Evolutionary conservation across 2,113 vertebrate species (phyloP).

Genomic region (Nesogale talazaci): DNA sequence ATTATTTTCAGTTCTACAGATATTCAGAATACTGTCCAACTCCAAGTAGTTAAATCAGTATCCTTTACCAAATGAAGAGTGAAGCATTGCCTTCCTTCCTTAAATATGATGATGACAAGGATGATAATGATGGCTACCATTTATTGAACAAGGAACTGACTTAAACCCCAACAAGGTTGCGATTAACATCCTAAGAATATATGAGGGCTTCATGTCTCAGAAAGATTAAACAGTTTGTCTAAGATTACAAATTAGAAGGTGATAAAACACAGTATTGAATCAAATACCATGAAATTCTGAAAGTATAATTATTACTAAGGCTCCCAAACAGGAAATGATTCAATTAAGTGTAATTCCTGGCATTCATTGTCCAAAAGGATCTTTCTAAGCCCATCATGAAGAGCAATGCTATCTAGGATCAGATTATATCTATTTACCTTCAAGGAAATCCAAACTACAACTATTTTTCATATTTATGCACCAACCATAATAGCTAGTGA

Average conservation of each 20-base stretch:
- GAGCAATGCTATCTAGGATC: no score
- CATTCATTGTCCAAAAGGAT: no score
- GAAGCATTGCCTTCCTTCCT: not conserved
- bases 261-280: not conserved
- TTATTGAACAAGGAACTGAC: not conserved
- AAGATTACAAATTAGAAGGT: not conserved
- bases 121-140: not conserved
- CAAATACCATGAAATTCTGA: conserved; percentile 15
- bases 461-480: no score
- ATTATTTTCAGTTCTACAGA: not conserved
- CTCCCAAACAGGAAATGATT: not conserved
- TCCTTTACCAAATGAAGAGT: not conserved
- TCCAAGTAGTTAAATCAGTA: not conserved
- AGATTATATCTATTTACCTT: no score
- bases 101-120: not conserved
- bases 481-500: no score
- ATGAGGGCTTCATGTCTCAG: not conserved
- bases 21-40: not conserved
- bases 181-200: not conserved
- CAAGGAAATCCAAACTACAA: no score
- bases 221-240: not conserved
- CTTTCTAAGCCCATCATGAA: no score
- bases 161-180: not conserved
- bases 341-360: no score
- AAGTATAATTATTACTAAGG: not conserved